A percentile compares a stretch with the other conserved stretches of the same genome.
phyloP scores from a whole-genome alignment of 2,888 invertebrate genomes.

The Sphaerophoria rueppellii region DNA sequence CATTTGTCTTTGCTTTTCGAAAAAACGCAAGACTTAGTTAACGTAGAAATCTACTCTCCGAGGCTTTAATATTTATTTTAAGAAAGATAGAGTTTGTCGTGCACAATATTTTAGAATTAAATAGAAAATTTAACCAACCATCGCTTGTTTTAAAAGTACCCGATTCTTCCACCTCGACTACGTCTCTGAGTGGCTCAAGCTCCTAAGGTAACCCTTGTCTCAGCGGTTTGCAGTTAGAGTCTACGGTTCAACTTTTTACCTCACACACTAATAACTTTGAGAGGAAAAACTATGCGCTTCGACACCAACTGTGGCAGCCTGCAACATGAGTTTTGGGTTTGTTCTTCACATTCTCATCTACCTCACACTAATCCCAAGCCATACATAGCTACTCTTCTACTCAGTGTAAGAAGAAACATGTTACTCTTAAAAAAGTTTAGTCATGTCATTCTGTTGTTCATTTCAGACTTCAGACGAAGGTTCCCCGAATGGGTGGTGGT shows the following conservation, averaged over 20 bases:
- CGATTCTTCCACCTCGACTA: neutral
- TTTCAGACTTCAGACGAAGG: too few relatives aligned
- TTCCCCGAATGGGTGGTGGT: too few relatives aligned
- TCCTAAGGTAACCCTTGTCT: neutral
- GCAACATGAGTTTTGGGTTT: constrained; percentile 64
- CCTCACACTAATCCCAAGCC: neutral
- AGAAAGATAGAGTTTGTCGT: constrained; percentile 2
- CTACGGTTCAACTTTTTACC: constrained; percentile 16
- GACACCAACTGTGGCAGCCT: constrained; percentile 69
- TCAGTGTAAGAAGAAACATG: constrained; percentile 13
- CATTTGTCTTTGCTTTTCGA: neutral
- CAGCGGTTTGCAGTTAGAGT: too few relatives aligned
- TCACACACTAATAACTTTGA: constrained; percentile 61
- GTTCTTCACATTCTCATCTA: constrained; percentile 16
- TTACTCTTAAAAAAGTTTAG: constrained; percentile 16
- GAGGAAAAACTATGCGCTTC: constrained; percentile 68
- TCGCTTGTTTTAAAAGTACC: constrained; percentile 28
- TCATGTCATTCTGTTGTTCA: too few relatives aligned
- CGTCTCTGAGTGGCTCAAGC: neutral
- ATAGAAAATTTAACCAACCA: constrained; percentile 1
- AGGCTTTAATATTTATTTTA: constrained; percentile 23
- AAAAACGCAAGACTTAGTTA: constrained; percentile 2
- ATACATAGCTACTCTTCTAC: neutral
- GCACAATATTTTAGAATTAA: neutral
- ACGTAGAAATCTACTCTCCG: constrained; percentile 17